Percentiles rank a stretch among this genome's conserved stretches.
phyloP scores from a whole-genome alignment of 2,797 vertebrate species.

The Crotalus adamanteus region DNA sequence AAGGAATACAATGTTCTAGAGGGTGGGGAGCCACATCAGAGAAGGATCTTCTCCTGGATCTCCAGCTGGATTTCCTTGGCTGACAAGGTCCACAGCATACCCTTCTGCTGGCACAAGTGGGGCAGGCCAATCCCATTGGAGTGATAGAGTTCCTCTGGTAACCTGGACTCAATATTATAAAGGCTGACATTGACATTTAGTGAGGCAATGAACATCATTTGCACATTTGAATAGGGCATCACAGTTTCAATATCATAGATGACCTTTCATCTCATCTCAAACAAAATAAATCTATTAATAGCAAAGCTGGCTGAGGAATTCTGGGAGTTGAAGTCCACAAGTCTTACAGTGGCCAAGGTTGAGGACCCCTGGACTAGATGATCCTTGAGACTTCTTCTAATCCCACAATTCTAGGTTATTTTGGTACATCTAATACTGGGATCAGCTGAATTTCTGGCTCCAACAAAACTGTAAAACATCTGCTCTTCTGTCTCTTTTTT shows the following conservation, averaged over 20 bases:
- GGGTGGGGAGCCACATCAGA: neutral
- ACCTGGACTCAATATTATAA: neutral
- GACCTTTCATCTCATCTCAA: neutral
- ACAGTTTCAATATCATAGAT: neutral
- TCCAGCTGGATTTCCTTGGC: neutral
- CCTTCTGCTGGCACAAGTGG: neutral
- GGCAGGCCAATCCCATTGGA: neutral
- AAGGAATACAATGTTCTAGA: neutral
- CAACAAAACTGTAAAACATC: slow-evolving; percentile 12
- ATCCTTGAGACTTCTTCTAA: neutral
- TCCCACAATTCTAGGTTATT: neutral
- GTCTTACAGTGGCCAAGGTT: too few species aligned
- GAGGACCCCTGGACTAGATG: neutral
- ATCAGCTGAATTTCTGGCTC: neutral
- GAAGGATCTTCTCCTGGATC: neutral
- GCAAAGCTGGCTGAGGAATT: too few species aligned
- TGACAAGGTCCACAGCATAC: too few species aligned
- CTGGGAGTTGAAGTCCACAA: too few species aligned
- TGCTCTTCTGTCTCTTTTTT: neutral
- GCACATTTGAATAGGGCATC: neutral
- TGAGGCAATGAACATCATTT: neutral
- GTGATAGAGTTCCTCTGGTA: neutral
- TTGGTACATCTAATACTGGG: slow-evolving; percentile 14
- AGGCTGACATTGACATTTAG: neutral
- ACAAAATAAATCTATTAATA: neutral